These are phyloP conservation scores for Seriola quinqueradiata DNA, from an alignment of 2,113 vertebrate genomes.

Conservation along the genomic window DNA sequence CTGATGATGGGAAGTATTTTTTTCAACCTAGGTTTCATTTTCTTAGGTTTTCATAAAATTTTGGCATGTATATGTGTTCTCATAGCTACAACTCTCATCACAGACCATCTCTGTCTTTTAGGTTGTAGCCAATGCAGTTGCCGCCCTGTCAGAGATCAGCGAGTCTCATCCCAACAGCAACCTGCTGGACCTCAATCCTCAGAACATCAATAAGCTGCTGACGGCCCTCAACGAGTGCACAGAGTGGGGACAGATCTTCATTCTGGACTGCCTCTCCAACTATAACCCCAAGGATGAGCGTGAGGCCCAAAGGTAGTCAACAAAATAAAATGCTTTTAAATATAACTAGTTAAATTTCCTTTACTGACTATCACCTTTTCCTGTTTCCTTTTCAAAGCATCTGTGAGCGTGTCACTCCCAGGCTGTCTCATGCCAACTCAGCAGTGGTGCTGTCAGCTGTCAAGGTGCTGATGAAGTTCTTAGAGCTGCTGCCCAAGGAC, in stretches of 20 bases:
- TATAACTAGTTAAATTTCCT: no score
- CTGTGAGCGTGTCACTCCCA: conserved; percentile 96
- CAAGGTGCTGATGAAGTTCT: conserved; percentile 99
- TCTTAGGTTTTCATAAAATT: background rate
- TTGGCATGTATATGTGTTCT: background rate
- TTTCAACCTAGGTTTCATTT: background rate
- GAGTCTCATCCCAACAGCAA: conserved; percentile 99
- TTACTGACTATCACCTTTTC: background rate
- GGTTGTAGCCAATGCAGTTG: conserved; percentile 98
- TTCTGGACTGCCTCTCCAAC: conserved; percentile 98
- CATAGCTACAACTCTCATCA: background rate
- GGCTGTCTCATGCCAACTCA: conserved; percentile 97
- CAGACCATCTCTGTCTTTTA: conserved; percentile 53
- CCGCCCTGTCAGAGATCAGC: conserved; percentile 97
- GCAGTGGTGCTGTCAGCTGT: conserved; percentile 98
- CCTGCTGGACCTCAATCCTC: conserved; percentile 97
- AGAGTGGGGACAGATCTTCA: conserved; percentile 99
- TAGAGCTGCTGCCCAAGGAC: conserved; percentile 97
- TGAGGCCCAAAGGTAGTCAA: conserved; percentile 93
- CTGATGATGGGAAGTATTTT: background rate
- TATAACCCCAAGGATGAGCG: conserved; percentile 99
- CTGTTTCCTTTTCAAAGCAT: conserved; percentile 84
- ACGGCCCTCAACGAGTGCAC: conserved; percentile 98
- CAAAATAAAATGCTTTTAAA: background rate
- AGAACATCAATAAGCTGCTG: conserved; percentile 99